Base-by-base conservation (phyloP, 2,797 vertebrate genomes). In the Aulostomus chinensis region DNA sequence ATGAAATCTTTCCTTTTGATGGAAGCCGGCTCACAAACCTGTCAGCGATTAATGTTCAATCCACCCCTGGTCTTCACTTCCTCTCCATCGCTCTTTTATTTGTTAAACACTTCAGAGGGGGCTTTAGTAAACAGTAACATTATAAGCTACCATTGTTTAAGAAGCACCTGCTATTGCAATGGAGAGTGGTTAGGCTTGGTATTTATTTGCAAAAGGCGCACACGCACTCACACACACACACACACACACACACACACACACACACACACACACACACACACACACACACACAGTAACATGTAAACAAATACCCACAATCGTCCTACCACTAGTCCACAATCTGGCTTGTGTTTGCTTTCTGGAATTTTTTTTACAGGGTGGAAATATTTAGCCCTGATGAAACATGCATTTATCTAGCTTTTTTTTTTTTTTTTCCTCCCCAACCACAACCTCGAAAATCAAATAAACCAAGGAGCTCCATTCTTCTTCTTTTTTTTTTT, bases 371-470 rank as follows among this genome's bases (percentile, higher is more conserved):
- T 81, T 68, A 58, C 72, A 58, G 83, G 78, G 79, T 90, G 87
- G 86, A 90, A 90, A 88, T 86, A 87, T 86, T 88, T 86, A 82
- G 72, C 77, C 86, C 78, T 84, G 81, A 87, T 88, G 87, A 83
- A 90, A 87, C 84, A 57, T 86, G 83, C 84, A 86, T 90, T 88
- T 90, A 85, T 88, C 78, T 68, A 53, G 47, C 31, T 46, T 76
- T 76, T 25, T 25, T 25, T 25, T 25, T 25, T 25, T 21, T 21
- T 21, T 83, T 87, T 80, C 66, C 50, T 75, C 68, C 38, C 41
- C 38, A 49, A 85, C 85, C 83, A 73, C 85, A 88, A 73, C 75
- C 80, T 73, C 80, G 74, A 83, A 84, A 89, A 88, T 87, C 84
- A 90, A 89, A 89, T 89, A 90, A 87, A 88, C 58, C 57, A 85